Base-by-base conservation (phyloP, 2,113 vertebrate genomes). In the Ptilonorhynchus violaceus region DNA sequence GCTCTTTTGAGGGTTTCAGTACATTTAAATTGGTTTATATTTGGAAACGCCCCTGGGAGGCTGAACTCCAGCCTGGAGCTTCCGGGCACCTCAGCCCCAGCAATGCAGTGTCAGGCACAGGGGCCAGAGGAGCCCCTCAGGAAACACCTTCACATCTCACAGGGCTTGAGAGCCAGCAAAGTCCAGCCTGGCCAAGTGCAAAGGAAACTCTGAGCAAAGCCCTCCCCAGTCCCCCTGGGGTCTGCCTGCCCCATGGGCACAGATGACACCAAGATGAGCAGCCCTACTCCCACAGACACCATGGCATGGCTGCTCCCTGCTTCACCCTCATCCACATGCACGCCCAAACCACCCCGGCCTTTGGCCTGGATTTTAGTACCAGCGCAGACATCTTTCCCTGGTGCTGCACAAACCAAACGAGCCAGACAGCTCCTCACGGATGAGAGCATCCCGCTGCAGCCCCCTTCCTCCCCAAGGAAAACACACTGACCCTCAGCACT, bases 1-100 rank as follows among this genome's bases (percentile, higher is more conserved):
- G 69, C 53, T 83, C 70, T 52, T 82, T 28, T 30, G 31, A 59
- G 35, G 37, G 60, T 37, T 95, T n/a, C n/a, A 41, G 64, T 13
- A 50, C 55, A 22, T 31, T 53, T 39, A 21, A 64, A 93, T 67
- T 11, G 39, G 42, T 82, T 93, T 96, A 11, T 53, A 49, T 72
- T 62, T 91, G 80, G 81, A 90, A 91, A 88, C 0, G 8, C 44
- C 79, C 39, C 84, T 31, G 50, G 81, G 62, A 91, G 68, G 86
- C 46, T 76, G 85, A 96, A 77, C 47, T 73, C 37, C 87, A 90
- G 59, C 60, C 79, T 62, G 56, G 37, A 72, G 39, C 77, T 92
- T 15, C 19, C 7, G 21, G 73, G 73, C 52, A 68, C 33, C 46
- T 63, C 6, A 2, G 60, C 44, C 39, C 10, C 70, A 44, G 67